Evolutionary conservation across 2,113 vertebrate genomes (phyloP).

Genomic region (Noturus placidus): DNA sequence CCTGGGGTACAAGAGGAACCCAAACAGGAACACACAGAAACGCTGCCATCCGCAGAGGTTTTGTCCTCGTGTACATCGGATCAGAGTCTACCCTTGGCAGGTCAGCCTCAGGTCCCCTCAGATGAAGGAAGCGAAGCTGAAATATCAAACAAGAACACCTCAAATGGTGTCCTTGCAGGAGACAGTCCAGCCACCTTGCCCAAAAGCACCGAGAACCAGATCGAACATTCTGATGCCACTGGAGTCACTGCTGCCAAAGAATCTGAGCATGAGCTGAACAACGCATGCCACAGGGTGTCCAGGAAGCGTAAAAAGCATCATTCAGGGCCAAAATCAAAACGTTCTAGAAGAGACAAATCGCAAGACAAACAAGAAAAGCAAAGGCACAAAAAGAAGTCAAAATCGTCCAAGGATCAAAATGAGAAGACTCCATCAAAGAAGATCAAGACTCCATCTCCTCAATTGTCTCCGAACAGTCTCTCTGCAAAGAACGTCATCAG

Average conservation of each 20-base stretch:
- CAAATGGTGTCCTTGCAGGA: neutral
- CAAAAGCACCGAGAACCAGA: neutral
- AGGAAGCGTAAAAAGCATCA: constrained; percentile 66
- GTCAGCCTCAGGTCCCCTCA: neutral
- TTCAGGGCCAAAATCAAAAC: constrained; percentile 62
- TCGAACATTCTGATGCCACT: neutral
- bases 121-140: constrained; percentile 7
- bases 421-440: constrained; percentile 43
- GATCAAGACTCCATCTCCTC: constrained; percentile 21
- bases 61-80: neutral
- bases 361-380: constrained; percentile 36
- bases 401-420: constrained; percentile 52
- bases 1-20: neutral
- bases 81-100: neutral
- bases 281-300: neutral
- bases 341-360: constrained; percentile 62
- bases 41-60: constrained; percentile 37
- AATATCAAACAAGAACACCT: neutral
- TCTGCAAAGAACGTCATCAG: constrained; percentile 91
- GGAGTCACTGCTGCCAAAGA: constrained; percentile 20
- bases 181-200: neutral
- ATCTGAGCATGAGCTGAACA: neutral
- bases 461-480: constrained; percentile 75
- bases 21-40: constrained; percentile 44
- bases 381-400: constrained; percentile 58